Conservation (phyloP, 2,888 invertebrate genomes). For the Andrena bicolor region DNA sequence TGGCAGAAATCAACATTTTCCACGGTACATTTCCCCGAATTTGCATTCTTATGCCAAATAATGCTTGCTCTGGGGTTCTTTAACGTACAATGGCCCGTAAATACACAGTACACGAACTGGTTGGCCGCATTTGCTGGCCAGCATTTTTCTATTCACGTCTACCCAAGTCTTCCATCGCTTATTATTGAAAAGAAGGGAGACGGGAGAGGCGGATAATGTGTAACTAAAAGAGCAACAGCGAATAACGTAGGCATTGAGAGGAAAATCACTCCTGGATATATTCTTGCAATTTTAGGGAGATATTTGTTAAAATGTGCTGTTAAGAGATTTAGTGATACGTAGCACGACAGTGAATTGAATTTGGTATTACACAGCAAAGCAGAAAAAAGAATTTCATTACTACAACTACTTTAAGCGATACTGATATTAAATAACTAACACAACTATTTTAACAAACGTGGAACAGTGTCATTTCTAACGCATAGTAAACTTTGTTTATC, state of each 20-base stretch:
- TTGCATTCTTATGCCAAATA: conserved; percentile 29
- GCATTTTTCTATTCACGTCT: conserved; percentile 11
- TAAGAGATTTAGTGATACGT: background rate
- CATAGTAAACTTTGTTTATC: too few species aligned
- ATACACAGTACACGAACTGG: conserved; percentile 6
- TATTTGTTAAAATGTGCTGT: conserved; percentile 5
- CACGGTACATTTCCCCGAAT: conserved; percentile 6
- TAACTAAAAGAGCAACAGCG: conserved; percentile 25
- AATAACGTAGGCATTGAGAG: background rate
- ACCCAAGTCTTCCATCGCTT: conserved; percentile 29
- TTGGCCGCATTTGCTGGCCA: conserved; percentile 6
- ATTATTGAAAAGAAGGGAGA: conserved; percentile 14
- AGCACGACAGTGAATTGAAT: background rate
- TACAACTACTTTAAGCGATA: too few species aligned
- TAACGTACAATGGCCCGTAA: background rate
- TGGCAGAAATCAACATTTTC: conserved; percentile 1
- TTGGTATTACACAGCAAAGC: too few species aligned
- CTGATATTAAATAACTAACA: too few species aligned
- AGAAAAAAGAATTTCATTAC: too few species aligned
- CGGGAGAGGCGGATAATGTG: background rate
- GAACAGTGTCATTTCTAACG: too few species aligned
- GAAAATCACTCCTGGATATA: background rate
- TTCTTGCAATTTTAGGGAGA: background rate
- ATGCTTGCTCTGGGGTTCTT: background rate
- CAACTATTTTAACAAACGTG: too few species aligned